Base-by-base conservation (phyloP, 2,113 vertebrate species). In the Poeciliopsis retropinna region DNA sequence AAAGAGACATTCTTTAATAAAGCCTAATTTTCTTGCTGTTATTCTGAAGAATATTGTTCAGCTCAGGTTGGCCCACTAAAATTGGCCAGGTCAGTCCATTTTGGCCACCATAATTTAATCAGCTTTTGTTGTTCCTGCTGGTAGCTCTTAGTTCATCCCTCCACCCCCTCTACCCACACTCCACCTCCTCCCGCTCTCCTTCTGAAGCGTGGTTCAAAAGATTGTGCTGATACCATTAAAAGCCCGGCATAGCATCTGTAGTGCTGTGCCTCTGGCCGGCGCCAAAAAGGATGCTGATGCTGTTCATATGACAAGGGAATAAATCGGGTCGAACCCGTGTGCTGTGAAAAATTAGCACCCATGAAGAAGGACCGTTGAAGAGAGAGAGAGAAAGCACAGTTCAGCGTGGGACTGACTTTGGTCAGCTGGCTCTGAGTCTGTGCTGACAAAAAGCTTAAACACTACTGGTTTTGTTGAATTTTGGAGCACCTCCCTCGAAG, bases 391-490 rank as follows among this genome's bases (percentile, higher is more conserved):
- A 57, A 57, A 17, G 31, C 25, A 3, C 19, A 11, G 41, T 69
- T 65, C 47, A 34, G 78, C 27, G 12, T 44, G 14, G 83, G 87
- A 92, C 80, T 78, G 74, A 84, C 60, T 54, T n/a, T 61, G 77
- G 73, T 87, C 85, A 85, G 76, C 72, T 66, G 80, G 34, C 60
- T 77, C 62, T 70, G 57, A 31, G 28, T 79, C 60, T 67, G 57
- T 41, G 28, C 79, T 87, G 83, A 82, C 78, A 76, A 39, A 6
- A 78, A 85, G 79, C 44, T 84, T 74, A 70, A 85, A 89, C 89
- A 86, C 72, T 77, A 67, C 28, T 41, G 67, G 70, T 82, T 84
- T 83, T 86, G 86, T 87, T 87, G 70, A 80, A 70, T 74, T 62
- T 66, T 72, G 30, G 65, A 69, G 25, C 44, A 61, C n/a, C 74